Evolutionary conservation across 2,888 invertebrate genomes (phyloP).

Genomic region (Panopea generosa): DNA sequence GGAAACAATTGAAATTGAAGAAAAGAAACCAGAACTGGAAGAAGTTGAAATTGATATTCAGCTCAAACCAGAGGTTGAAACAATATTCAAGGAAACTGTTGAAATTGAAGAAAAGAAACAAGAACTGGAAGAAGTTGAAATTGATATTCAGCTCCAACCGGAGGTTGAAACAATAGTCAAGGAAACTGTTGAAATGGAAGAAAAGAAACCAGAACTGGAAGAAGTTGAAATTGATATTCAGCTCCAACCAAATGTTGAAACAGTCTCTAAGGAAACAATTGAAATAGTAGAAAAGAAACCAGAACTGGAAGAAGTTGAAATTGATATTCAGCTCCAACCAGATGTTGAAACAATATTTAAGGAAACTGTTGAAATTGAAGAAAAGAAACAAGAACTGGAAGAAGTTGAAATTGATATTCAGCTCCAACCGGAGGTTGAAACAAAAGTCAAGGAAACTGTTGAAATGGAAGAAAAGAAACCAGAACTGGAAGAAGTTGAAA

Average conservation of each 20-base stretch:
- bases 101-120: background rate
- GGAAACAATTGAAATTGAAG: conserved; percentile 31
- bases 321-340: background rate
- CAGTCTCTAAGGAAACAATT: conserved; percentile 23
- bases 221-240: conserved; percentile 28
- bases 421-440: conserved; percentile 8
- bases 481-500: conserved; percentile 21
- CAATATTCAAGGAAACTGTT: conserved; percentile 16
- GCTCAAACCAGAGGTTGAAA: conserved; percentile 19
- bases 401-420: conserved; percentile 15
- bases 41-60: conserved; percentile 11
- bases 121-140: conserved; percentile 22
- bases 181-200: conserved; percentile 15
- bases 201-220: conserved; percentile 29
- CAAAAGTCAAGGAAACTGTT: background rate
- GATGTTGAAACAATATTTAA: no score
- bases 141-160: conserved; percentile 4
- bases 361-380: conserved; percentile 5
- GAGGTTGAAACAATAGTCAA: background rate
- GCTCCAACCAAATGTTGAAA: conserved; percentile 14
- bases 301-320: conserved; percentile 2
- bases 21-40: conserved; percentile 16
- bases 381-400: conserved; percentile 1
- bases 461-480: background rate
- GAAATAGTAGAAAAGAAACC: conserved; percentile 29